A percentile compares a stretch with the other conserved stretches of the same genome.
Conservation (phyloP, 1,140 invertebrate species). For the Pseudomyrmex dendroicus region DNA sequence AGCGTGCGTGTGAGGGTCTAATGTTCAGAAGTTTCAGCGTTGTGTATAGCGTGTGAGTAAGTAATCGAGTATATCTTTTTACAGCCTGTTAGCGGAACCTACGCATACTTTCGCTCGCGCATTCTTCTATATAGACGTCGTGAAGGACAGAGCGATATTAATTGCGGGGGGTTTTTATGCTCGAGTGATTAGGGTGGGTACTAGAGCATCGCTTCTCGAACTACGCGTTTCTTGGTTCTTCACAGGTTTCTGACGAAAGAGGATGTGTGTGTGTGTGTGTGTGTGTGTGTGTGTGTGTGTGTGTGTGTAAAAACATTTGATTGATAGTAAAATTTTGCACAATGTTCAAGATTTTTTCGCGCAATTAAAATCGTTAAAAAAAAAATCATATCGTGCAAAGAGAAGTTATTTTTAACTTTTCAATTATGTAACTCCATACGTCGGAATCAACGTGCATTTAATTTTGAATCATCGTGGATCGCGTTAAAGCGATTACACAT, state of each 20-base stretch:
- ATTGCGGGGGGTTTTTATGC: not conserved
- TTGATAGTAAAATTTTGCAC: too few species aligned
- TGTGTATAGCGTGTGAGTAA: not conserved
- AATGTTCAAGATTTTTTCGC: too few species aligned
- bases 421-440: too few species aligned
- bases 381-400: too few species aligned
- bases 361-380: too few species aligned
- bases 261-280: not conserved
- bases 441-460: not conserved
- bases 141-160: constrained; percentile 21
- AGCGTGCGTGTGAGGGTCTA: too few species aligned
- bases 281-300: not conserved
- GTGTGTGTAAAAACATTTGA: too few species aligned
- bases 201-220: not conserved
- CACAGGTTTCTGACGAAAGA: too few species aligned
- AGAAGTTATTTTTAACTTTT: too few species aligned
- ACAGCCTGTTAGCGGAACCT: not conserved
- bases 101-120: not conserved
- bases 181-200: constrained; percentile 2
- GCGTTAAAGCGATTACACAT: not conserved
- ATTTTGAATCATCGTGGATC: not conserved
- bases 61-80: not conserved
- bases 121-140: not conserved
- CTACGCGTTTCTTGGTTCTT: not conserved
- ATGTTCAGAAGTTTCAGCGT: not conserved